Percentiles rank a stretch among this genome's conserved stretches.
Conservation (phyloP, 2,797 vertebrate genomes). For the Peromyscus aztecus region DNA sequence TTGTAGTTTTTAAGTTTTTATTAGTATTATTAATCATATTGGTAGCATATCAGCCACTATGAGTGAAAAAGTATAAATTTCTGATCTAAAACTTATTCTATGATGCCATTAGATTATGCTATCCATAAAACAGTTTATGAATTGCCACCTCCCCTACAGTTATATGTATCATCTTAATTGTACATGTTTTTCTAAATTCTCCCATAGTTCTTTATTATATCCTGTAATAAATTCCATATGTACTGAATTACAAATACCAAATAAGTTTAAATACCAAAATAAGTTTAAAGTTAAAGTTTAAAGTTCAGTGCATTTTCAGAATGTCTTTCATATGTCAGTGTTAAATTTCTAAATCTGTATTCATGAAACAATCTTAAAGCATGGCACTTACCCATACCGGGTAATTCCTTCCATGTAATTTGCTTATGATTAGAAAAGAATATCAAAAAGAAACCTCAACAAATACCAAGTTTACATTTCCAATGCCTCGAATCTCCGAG, state of each 20-base stretch:
- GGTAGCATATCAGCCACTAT: neutral
- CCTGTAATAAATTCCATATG: neutral
- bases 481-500: neutral
- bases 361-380: constrained; percentile 14
- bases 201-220: constrained; percentile 4
- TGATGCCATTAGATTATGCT: constrained; percentile 7
- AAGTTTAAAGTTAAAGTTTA: constrained; percentile 35
- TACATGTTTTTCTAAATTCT: constrained; percentile 42
- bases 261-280: constrained; percentile 52
- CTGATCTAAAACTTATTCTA: constrained; percentile 23
- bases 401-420: constrained; percentile 24
- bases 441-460: neutral
- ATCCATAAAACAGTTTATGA: constrained; percentile 40
- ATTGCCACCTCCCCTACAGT: neutral
- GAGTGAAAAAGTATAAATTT: constrained; percentile 29
- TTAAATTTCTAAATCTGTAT: constrained; percentile 51
- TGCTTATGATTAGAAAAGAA: constrained; percentile 10
- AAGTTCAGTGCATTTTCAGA: neutral
- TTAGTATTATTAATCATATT: constrained; percentile 15
- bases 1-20: constrained; percentile 42
- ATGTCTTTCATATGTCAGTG: constrained; percentile 11
- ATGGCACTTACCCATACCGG: neutral
- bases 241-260: constrained; percentile 22
- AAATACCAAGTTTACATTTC: neutral
- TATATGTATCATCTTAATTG: neutral